Evolutionary conservation across 2,888 invertebrate genomes (phyloP), one percentile per base, ranked within the genome.

Genomic region (Drosophila anomelani): DNA sequence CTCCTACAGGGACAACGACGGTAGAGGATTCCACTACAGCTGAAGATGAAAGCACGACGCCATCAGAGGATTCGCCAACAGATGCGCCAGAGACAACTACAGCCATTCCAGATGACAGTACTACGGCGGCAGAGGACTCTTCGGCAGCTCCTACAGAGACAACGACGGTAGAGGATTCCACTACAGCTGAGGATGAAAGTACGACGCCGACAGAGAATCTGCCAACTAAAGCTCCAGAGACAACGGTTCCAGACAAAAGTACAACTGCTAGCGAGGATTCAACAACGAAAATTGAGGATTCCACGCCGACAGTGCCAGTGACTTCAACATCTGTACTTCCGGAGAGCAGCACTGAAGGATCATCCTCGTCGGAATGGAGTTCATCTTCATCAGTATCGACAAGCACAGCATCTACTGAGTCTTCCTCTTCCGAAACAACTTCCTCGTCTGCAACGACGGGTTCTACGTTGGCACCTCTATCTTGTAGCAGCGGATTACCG

Each of bases 401-500:
- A 32, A 54, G 17, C 20, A 17, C 58, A 20, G 20, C 17, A 9
- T 13, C 29, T 13, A 20, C 62, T 4, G 23, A 57, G 34, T 3
- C 23, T 7, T 34, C 44, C 10, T 6, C 15, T 36, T 36, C 57
- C 13, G 36, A 36, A 67, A 34, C 56, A 13, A 56, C 41, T 17
- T 20, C 53, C 26, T 26, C 15, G 9, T 55, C 67, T n/a, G 60
- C 20, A 1, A 46, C 38, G 2, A 26, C 64, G 0, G 15, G 20
- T n/a, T 34, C 72, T 4, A 38, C 51, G 4, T 3, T 20, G 10
- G 13, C 56, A n/a, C 67, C 60, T 9, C 36, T 54, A 0, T 60
- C 67, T 4, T 74, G 74, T 23, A 29, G 26, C 4, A 60, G 53
- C 20, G 74, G 67, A 1, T 17, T 36, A 38, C 26, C 15, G 13